Evolutionary conservation across 2,888 invertebrate species (phyloP).

Genomic region (Brachypalpus laphriformis): DNA sequence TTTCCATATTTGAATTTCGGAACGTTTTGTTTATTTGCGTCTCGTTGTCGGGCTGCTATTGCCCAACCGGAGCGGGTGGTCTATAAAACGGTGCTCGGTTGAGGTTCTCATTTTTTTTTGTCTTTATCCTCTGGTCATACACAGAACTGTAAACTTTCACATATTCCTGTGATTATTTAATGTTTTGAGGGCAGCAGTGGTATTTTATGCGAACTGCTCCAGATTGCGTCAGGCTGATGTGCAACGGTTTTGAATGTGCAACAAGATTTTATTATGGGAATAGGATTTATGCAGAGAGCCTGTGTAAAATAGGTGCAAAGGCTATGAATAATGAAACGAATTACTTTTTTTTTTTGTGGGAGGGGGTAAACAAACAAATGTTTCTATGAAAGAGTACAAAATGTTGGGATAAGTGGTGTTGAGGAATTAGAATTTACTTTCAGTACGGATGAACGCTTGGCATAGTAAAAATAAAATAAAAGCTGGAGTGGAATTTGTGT

Average conservation of each 20-base stretch:
- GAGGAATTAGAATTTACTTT: too few relatives aligned
- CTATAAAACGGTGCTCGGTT: conserved; percentile 35
- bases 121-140: conserved; percentile 24
- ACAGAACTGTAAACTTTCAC: conserved; percentile 37
- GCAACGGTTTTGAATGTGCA: conserved; percentile 39
- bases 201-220: conserved; percentile 9
- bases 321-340: not conserved
- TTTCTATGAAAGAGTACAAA: not conserved
- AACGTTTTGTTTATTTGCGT: conserved; percentile 55
- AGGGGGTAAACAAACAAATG: not conserved
- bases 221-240: conserved; percentile 51
- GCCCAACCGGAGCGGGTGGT: conserved; percentile 3
- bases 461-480: too few relatives aligned
- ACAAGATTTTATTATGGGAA: conserved; percentile 3
- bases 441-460: too few relatives aligned
- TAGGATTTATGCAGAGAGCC: not conserved
- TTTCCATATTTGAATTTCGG: conserved; percentile 63
- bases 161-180: conserved; percentile 60
- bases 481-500: too few relatives aligned
- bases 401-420: too few relatives aligned
- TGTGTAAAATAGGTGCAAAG: not conserved
- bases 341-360: too few relatives aligned
- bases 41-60: not conserved
- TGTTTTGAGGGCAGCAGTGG: conserved; percentile 43
- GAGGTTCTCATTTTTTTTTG: not conserved